Evolutionary conservation across 2,113 vertebrate genomes (phyloP).

Genomic region (Stegastes partitus): DNA sequence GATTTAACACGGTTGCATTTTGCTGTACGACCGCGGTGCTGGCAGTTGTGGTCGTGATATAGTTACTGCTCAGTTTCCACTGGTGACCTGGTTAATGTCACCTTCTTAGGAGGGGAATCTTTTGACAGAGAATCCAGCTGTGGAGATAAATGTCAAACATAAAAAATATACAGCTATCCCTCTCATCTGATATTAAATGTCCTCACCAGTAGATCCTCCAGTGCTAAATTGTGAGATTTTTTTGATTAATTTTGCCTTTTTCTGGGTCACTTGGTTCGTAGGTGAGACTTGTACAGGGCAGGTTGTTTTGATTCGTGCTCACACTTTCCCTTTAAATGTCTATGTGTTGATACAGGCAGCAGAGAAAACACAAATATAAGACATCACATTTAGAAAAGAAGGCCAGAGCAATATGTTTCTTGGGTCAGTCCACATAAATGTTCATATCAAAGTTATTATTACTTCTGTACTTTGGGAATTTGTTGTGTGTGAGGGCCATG

Average conservation of each 20-base stretch:
- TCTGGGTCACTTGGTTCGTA: constrained; percentile 10
- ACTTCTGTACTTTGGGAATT: background rate
- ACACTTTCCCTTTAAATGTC: background rate
- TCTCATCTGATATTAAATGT: background rate
- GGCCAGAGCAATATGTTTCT: background rate
- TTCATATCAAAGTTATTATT: background rate
- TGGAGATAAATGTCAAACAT: background rate
- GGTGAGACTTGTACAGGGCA: constrained; percentile 21
- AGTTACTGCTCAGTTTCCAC: background rate
- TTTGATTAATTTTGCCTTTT: background rate
- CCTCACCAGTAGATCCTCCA: background rate
- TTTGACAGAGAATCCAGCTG: too few species aligned
- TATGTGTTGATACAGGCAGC: background rate
- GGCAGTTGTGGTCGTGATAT: background rate
- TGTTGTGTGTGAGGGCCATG: constrained; percentile 16
- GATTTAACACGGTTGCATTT: constrained; percentile 5
- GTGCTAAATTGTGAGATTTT: background rate
- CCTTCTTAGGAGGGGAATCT: background rate
- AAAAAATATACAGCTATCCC: background rate
- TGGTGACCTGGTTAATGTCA: constrained; percentile 13
- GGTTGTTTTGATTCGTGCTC: constrained; percentile 26
- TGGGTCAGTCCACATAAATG: background rate
- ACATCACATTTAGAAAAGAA: background rate
- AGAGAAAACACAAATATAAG: background rate
- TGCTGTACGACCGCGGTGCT: background rate